A percentile compares a stretch with the other conserved stretches of the same genome.
These are phyloP conservation scores for Drosophila merina DNA, from an alignment of 2,888 invertebrate genomes.

Conservation along the genomic window DNA sequence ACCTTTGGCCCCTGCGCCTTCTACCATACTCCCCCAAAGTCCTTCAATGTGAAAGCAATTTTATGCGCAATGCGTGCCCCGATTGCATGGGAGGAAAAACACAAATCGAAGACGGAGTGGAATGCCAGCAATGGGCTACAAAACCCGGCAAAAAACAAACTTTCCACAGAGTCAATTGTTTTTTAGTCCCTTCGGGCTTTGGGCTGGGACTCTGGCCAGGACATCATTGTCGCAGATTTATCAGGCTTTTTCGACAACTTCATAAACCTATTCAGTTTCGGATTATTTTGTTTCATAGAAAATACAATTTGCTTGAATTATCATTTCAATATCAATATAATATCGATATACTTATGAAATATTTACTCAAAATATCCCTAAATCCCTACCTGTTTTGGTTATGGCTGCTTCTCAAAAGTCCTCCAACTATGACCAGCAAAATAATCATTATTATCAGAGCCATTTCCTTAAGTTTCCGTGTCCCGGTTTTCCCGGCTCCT, in stretches of 20 bases:
- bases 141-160: constrained; percentile 8
- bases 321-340: not conserved
- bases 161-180: constrained; percentile 44
- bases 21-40: constrained; percentile 21
- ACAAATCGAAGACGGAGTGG: constrained; percentile 74
- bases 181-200: constrained; percentile 35
- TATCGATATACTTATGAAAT: too few relatives aligned
- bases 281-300: constrained; percentile 1
- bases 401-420: not conserved
- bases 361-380: too few relatives aligned
- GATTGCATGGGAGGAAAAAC: constrained; percentile 66
- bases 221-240: constrained; percentile 39
- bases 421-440: not conserved
- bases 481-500: constrained; percentile 13
- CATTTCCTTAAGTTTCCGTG: constrained; percentile 14
- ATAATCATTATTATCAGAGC: constrained; percentile 15
- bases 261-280: not conserved
- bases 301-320: not conserved
- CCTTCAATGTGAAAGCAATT: constrained; percentile 63
- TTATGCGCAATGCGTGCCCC: constrained; percentile 75
- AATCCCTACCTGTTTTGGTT: too few relatives aligned
- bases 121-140: constrained; percentile 30
- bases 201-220: constrained; percentile 28
- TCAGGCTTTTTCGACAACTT: not conserved
- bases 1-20: constrained; percentile 30